Evolutionary conservation across 2,113 vertebrate species (phyloP).

Genomic region (Oryzias javanicus): DNA sequence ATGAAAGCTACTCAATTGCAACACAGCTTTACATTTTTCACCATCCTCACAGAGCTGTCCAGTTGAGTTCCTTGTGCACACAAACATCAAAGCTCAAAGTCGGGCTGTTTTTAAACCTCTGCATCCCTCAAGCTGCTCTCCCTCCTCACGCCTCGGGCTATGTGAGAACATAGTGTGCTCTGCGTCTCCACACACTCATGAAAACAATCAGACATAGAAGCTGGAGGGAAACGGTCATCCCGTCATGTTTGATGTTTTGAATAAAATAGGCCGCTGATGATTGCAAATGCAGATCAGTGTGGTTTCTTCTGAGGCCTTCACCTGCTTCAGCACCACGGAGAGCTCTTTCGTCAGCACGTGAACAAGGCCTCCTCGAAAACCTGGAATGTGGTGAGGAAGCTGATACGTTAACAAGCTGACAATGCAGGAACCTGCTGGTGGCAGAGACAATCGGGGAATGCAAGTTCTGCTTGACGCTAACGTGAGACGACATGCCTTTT

Average conservation of each 20-base stretch:
- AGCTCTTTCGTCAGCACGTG: slow-evolving; percentile 37
- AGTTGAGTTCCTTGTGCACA: background rate
- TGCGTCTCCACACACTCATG: slow-evolving; percentile 6
- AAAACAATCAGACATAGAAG: slow-evolving; percentile 19
- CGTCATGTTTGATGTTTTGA: background rate
- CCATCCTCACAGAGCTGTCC: background rate
- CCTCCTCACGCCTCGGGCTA: background rate
- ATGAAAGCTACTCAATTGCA: background rate
- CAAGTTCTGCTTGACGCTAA: background rate
- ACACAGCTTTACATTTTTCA: background rate
- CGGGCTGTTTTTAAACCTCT: slow-evolving; percentile 18
- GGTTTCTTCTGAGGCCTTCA: slow-evolving; percentile 37
- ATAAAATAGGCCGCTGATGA: slow-evolving; percentile 27
- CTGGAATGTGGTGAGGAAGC: slow-evolving; percentile 13
- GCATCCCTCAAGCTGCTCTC: slow-evolving; percentile 19
- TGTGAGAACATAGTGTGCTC: slow-evolving; percentile 28
- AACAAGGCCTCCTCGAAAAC: background rate
- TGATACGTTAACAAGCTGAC: slow-evolving; percentile 36
- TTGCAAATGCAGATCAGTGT: background rate
- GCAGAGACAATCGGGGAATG: slow-evolving; percentile 21
- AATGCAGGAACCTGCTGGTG: slow-evolving; percentile 40
- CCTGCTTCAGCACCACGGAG: slow-evolving; percentile 68
- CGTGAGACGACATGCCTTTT: background rate
- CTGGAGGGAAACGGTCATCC: slow-evolving; percentile 16
- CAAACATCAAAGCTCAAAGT: slow-evolving; percentile 20